Base-by-base conservation (phyloP, 2,888 invertebrate species). In the Heliconius erato region DNA sequence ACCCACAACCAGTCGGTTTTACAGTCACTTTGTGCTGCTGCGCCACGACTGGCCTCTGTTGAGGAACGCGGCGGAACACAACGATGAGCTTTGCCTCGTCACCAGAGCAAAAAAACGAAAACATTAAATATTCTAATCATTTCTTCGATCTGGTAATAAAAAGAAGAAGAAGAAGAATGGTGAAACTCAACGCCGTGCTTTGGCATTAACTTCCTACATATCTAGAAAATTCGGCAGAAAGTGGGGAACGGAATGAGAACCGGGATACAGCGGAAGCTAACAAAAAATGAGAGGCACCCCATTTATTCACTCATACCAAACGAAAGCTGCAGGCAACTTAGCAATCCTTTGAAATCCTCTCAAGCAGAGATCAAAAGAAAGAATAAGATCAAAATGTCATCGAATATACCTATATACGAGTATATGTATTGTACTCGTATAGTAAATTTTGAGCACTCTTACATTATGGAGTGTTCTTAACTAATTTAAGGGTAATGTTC, bases 361-460 rank as follows among this genome's bases (percentile, higher is more conserved):
- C 35, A 76, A 35, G 26, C 74, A n/a, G 23, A 63, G 74, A 76
- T 76, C 74, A 76, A 76, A 63, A 49, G 76, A 26, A 63, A 76
- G 76, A 63, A 76, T 63, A 63, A 63, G 35, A 32, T 59, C 23
- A 54, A 40, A 35, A 63, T 76, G n/a, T 40, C 63, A 63, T 40
- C 11, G n/a, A 26, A 63, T 11, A n/a, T 63, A 63, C 59, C 26
- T 63, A 14, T 26, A 23, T 19, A 16, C 14, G 14, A 16, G 16
- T 16, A 54, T 54, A 32, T 23, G 71, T 71, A 40, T 32, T n/a
- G 14, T 26, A 32, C 32, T 32, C 32, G 3, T 32, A 9, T 26
- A 16, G 44, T 6, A 49, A 28, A 26, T 44, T 72, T 44, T 16
- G 16, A 72, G 72, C 16, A 49, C 72, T 72, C 72, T 44, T n/a